These are phyloP conservation scores for Oenanthe oenanthe DNA, from an alignment of 2,113 vertebrate species.

Conservation along the genomic window DNA sequence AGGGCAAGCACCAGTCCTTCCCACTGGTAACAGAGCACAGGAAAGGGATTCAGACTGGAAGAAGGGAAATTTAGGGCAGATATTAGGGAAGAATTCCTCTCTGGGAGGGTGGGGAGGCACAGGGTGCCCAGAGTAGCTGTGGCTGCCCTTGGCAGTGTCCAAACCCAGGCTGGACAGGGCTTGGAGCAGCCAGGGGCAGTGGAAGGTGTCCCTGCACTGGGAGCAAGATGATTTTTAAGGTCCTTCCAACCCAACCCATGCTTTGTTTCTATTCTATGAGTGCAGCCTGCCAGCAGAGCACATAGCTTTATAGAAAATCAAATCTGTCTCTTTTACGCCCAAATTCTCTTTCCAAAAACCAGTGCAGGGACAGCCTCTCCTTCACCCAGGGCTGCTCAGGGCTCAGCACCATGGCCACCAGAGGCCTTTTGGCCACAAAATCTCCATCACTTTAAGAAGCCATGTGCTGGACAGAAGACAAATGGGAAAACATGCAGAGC, in stretches of 20 bases:
- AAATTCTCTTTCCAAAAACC: not conserved
- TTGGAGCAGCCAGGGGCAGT: not conserved
- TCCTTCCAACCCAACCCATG: not conserved
- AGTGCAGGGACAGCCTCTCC: not conserved
- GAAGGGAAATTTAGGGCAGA: not conserved
- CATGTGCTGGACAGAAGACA: rapidly evolving
- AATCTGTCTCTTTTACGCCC: not conserved
- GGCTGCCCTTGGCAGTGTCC: not conserved
- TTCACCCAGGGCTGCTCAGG: not conserved
- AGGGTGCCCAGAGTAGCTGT: not conserved
- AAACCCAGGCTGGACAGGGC: not conserved
- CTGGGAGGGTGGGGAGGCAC: not conserved
- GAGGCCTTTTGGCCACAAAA: not conserved
- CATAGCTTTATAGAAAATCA: not conserved
- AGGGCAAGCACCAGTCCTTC: not conserved
- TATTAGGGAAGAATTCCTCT: not conserved
- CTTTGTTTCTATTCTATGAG: not conserved
- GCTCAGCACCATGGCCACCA: not conserved
- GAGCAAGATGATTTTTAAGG: not conserved
- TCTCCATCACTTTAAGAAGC: not conserved
- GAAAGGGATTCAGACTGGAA: not conserved
- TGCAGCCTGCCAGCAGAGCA: not conserved
- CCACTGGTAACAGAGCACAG: not conserved
- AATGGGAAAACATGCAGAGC: rapidly evolving
- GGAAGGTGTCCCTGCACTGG: not conserved